phyloP scores from a whole-genome alignment of 2,888 invertebrate species.

The Strigamia maritima region DNA sequence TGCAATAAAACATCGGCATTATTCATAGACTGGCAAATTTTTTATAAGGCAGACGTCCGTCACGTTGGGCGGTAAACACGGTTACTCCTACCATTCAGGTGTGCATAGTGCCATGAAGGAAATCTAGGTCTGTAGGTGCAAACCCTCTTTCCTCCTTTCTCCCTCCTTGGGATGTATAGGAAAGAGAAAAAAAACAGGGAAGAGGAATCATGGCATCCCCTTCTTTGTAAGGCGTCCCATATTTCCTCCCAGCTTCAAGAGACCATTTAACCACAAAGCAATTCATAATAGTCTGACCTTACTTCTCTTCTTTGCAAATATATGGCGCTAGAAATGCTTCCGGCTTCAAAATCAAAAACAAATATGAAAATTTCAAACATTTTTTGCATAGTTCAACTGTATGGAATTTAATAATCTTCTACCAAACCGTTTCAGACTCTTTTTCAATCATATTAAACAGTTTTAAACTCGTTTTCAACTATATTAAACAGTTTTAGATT shows the following conservation, averaged over 20 bases:
- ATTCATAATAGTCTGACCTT: background rate
- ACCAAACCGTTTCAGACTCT: too few relatives aligned
- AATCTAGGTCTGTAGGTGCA: background rate
- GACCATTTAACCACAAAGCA: background rate
- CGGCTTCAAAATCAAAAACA: background rate
- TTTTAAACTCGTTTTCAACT: too few relatives aligned
- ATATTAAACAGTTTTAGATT: too few relatives aligned
- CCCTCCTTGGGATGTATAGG: background rate
- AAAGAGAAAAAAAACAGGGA: background rate
- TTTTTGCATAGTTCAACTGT: too few relatives aligned
- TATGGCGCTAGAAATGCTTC: background rate
- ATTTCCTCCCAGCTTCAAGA: background rate
- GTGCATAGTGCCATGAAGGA: background rate
- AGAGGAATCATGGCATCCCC: background rate
- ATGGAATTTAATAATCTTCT: too few relatives aligned
- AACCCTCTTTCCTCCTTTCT: background rate
- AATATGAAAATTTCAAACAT: background rate
- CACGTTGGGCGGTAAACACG: background rate
- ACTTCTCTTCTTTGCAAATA: background rate
- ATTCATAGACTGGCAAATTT: background rate
- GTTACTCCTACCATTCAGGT: background rate
- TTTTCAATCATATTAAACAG: too few relatives aligned
- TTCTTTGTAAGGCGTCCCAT: background rate
- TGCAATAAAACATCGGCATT: background rate
- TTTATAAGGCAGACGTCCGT: background rate